These are phyloP conservation scores for Diogma glabrata DNA, from an alignment of 2,888 invertebrate genomes.

Conservation along the genomic window DNA sequence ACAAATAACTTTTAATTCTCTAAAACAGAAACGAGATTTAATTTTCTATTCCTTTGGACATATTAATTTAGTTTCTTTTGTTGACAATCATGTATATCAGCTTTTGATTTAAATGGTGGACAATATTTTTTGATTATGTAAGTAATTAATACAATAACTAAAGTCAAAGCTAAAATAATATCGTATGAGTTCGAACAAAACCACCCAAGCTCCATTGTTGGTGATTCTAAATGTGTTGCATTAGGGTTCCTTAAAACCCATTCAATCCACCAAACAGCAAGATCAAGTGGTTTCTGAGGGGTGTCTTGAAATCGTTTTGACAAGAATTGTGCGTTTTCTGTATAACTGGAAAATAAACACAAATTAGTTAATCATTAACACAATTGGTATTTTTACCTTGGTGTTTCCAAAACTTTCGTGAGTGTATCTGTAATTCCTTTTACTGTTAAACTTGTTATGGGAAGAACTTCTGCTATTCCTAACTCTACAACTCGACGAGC, in stretches of 20 bases:
- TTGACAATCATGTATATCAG: too few species aligned
- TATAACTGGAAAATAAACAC: background rate
- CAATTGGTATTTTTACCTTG: background rate
- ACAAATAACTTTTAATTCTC: too few species aligned
- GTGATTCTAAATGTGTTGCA: slow-evolving; percentile 38
- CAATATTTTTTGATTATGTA: too few species aligned
- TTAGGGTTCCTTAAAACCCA: slow-evolving; percentile 45
- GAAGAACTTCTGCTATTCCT: too few species aligned
- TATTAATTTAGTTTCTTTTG: too few species aligned
- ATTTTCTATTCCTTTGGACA: too few species aligned
- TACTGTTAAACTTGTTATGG: too few species aligned
- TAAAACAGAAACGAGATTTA: too few species aligned
- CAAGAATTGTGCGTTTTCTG: slow-evolving; percentile 17
- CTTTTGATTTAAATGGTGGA: too few species aligned
- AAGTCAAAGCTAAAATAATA: slow-evolving; percentile 23
- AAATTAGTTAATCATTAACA: slow-evolving; percentile 16
- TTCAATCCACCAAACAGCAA: slow-evolving; percentile 52
- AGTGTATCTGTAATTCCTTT: too few species aligned
- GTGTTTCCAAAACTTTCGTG: background rate
- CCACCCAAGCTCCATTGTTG: slow-evolving; percentile 36
- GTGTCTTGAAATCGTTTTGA: slow-evolving; percentile 40
- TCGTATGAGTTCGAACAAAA: slow-evolving; percentile 40
- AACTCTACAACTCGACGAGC: background rate
- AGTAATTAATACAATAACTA: background rate
- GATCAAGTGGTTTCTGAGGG: slow-evolving; percentile 41